A percentile compares a stretch with the other conserved stretches of the same genome.
Conservation (phyloP, 2,797 vertebrate genomes). For the Monodelphis domestica region DNA sequence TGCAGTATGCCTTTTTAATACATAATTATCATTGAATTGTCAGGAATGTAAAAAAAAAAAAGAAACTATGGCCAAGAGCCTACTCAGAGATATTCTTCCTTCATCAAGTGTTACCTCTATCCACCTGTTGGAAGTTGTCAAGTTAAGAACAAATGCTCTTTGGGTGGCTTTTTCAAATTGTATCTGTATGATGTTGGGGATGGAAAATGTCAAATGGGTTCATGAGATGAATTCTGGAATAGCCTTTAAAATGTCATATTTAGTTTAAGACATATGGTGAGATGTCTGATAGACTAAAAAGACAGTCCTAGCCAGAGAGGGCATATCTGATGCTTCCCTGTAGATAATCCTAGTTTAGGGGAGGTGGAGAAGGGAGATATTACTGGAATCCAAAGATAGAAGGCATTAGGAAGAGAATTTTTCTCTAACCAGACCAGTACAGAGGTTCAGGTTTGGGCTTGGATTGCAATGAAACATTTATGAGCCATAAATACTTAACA, state of each 20-base stretch:
- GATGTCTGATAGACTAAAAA: not conserved
- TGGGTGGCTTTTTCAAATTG: slow-evolving; percentile 1
- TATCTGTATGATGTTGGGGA: not conserved
- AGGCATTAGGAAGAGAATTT: not conserved
- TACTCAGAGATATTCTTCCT: slow-evolving; percentile 6
- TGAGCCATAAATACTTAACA: not conserved
- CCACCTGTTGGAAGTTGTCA: not conserved
- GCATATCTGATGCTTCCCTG: not conserved
- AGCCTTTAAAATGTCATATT: slow-evolving; percentile 35
- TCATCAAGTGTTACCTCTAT: not conserved
- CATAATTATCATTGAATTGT: not conserved
- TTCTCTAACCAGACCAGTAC: not conserved
- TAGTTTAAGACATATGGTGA: not conserved
- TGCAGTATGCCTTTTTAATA: not conserved
- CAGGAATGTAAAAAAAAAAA: not conserved
- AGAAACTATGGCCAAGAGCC: not conserved
- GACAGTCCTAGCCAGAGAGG: not conserved
- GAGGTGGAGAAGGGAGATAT: not conserved
- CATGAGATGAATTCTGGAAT: slow-evolving; percentile 12
- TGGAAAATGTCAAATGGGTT: slow-evolving; percentile 4
- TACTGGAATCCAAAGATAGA: not conserved
- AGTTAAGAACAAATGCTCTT: slow-evolving; percentile 27
- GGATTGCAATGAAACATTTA: not conserved
- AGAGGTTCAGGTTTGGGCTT: not conserved
- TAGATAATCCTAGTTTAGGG: not conserved